phyloP scores from a whole-genome alignment of 1,140 invertebrate species.

The Leptopilina clavipes region DNA sequence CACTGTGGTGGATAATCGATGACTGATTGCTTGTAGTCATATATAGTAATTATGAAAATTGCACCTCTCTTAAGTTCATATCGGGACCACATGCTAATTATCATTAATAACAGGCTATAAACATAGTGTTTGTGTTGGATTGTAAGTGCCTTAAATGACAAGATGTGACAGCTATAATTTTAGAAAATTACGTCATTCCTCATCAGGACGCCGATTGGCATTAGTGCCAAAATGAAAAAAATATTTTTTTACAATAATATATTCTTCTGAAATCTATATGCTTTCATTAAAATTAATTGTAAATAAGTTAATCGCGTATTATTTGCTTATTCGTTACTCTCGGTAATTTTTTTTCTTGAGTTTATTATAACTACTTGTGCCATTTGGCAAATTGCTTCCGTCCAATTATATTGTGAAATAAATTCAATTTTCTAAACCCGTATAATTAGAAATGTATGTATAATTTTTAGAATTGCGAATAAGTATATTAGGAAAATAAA shows the following conservation, averaged over 20 bases:
- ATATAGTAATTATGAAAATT: conserved; percentile 29
- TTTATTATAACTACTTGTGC: neutral
- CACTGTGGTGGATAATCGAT: neutral
- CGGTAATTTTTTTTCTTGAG: neutral
- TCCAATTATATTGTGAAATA: conserved; percentile 11
- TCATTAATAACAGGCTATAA: conserved; percentile 13
- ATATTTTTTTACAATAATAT: neutral
- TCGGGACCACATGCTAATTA: conserved; percentile 26
- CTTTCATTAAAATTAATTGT: neutral
- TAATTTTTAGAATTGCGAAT: conserved; percentile 1
- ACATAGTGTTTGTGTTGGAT: conserved; percentile 21
- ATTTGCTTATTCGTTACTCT: neutral
- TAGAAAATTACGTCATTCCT: conserved; percentile 1
- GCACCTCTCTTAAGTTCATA: conserved; percentile 9
- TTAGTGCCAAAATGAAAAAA: neutral
- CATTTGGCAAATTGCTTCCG: conserved; percentile 3
- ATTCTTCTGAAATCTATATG: neutral
- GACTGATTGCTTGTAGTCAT: conserved; percentile 18
- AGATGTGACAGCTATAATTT: conserved; percentile 22
- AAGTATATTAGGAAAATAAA: neutral
- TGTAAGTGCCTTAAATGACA: conserved; percentile 28
- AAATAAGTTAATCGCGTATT: neutral
- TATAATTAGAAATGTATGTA: neutral
- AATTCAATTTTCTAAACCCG: conserved; percentile 7
- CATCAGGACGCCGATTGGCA: neutral